phyloP scores from a whole-genome alignment of 2,797 vertebrate species.

The Lepus oiostolus region DNA sequence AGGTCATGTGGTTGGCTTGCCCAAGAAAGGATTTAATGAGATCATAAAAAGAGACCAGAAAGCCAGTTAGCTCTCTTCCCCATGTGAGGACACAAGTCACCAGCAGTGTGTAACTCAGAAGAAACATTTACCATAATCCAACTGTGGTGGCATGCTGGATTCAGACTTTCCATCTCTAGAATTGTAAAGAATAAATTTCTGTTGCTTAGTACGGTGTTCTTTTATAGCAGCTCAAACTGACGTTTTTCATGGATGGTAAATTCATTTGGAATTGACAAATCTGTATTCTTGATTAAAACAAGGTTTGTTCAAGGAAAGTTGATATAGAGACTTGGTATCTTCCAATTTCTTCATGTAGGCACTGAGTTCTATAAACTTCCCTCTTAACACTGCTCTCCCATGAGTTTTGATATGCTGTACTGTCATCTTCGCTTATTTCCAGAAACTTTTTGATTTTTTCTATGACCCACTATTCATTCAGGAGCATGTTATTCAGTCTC shows the following conservation, averaged over 20 bases:
- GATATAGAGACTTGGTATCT: not conserved
- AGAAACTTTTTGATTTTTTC: too few relatives aligned
- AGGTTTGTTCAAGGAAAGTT: constrained; percentile 4
- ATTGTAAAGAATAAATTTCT: not conserved
- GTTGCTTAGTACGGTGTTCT: not conserved
- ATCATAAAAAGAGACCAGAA: not conserved
- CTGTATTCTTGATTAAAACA: constrained; percentile 39
- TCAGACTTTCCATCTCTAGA: not conserved
- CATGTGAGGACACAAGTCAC: not conserved
- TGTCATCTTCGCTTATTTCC: too few relatives aligned
- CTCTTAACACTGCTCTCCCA: too few relatives aligned
- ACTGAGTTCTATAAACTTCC: too few relatives aligned
- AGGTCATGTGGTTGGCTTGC: not conserved
- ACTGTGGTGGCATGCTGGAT: not conserved
- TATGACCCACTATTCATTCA: too few relatives aligned
- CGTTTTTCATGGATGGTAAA: not conserved
- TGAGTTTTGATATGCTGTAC: too few relatives aligned
- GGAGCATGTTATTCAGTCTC: too few relatives aligned
- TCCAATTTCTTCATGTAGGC: too few relatives aligned
- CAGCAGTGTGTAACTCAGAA: not conserved
- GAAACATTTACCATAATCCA: not conserved
- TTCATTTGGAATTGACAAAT: not conserved
- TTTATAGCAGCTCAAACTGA: not conserved
- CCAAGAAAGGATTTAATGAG: not conserved
- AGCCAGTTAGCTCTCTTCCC: not conserved